Conservation (phyloP, 30 jellyfish, hydroid and myxozoan genomes). For the Aurelia coerulea region DNA sequence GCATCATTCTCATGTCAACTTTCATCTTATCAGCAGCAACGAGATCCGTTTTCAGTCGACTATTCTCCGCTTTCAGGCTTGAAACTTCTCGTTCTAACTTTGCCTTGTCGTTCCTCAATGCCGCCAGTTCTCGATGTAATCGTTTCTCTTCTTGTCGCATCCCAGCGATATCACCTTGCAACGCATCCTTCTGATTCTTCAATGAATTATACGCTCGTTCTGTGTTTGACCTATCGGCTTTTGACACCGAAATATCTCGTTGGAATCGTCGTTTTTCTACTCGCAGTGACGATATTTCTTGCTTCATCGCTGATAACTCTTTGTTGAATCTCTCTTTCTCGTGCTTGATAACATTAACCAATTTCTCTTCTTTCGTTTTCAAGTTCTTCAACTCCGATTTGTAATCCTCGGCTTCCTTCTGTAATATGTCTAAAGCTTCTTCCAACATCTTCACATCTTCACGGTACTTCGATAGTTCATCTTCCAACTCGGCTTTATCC, state of each 20-base stretch:
- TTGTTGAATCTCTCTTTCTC: slow-evolving; percentile 93
- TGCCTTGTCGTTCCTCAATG: slow-evolving; percentile 82
- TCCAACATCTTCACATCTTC: slow-evolving; percentile 99
- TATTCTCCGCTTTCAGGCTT: slow-evolving; percentile 86
- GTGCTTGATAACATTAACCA: slow-evolving; percentile 72
- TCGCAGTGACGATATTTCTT: slow-evolving; percentile 90
- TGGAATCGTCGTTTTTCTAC: slow-evolving; percentile 98
- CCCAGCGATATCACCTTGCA: slow-evolving; percentile 85
- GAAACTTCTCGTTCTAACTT: slow-evolving; percentile 95
- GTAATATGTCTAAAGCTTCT: slow-evolving; percentile 92
- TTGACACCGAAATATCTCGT: slow-evolving; percentile 93
- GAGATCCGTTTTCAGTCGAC: slow-evolving; percentile 87
- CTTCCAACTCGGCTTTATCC: slow-evolving; percentile 96
- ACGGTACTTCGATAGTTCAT: slow-evolving; percentile 86
- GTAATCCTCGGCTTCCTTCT: slow-evolving; percentile 92
- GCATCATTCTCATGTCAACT: slow-evolving; percentile 78
- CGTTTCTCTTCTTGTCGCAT: slow-evolving; percentile 94
- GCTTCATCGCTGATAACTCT: slow-evolving; percentile 90
- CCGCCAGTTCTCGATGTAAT: slow-evolving; percentile 86
- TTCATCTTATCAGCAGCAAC: slow-evolving; percentile 89
- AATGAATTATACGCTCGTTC: slow-evolving; percentile 97
- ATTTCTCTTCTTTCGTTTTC: slow-evolving; percentile 86
- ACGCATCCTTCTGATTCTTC: slow-evolving; percentile 92
- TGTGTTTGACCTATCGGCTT: slow-evolving; percentile 96
- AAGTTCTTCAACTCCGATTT: slow-evolving; percentile 77